Conservation (phyloP, 2,797 vertebrate species). For the Phrynocephalus vlangalii region DNA sequence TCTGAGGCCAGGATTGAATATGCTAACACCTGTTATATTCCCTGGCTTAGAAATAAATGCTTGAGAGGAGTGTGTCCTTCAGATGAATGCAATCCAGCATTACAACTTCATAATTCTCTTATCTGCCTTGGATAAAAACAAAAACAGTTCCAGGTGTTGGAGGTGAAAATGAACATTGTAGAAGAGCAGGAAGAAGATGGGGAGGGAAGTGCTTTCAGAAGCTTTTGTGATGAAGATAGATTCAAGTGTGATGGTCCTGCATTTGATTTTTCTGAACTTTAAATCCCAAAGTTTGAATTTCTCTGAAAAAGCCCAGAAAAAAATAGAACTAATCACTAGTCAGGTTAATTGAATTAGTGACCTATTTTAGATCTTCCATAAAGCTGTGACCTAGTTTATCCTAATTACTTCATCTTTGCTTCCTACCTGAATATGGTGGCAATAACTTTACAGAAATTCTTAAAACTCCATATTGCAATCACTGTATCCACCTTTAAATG, state of each 20-base stretch:
- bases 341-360: not conserved
- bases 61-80: no score
- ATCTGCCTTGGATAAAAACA: no score
- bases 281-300: not conserved
- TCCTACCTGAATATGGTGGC: not conserved
- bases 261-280: not conserved
- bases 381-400: slow-evolving; percentile 3
- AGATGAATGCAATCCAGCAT: no score
- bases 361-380: not conserved
- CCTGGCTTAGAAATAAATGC: no score
- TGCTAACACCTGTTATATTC: no score
- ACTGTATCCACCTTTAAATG: not conserved
- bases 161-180: no score
- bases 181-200: no score
- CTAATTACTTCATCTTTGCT: not conserved
- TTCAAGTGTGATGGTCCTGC: not conserved
- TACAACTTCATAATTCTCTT: no score
- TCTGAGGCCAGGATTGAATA: no score
- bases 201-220: no score
- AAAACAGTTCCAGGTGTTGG: no score
- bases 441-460: not conserved
- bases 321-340: not conserved
- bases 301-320: not conserved
- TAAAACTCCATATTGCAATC: no score
- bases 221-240: not conserved